A percentile compares a stretch with the other conserved stretches of the same genome.
Conservation (phyloP, 2,797 vertebrate genomes). For the Crenuchus spilurus region DNA sequence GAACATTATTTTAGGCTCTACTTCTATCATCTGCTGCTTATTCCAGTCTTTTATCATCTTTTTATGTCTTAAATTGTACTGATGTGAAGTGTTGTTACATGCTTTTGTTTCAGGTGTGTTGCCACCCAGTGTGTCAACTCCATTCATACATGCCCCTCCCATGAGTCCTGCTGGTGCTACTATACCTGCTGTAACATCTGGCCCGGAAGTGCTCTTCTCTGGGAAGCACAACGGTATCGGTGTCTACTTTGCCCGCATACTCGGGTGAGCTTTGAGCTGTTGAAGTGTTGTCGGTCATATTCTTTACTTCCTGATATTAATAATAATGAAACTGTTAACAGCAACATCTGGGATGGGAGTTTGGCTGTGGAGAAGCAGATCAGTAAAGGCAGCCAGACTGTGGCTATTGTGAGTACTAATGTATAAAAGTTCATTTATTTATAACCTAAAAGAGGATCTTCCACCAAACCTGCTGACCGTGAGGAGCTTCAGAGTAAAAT, state of each 20-base stretch:
- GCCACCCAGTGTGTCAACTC: conserved; percentile 78
- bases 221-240: conserved; percentile 96
- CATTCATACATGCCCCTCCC: conserved; percentile 68
- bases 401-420: conserved; percentile 89
- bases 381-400: conserved; percentile 84
- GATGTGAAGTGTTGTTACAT: not conserved
- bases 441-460: no score
- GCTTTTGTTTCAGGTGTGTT: conserved; percentile 62
- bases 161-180: conserved; percentile 63
- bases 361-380: conserved; percentile 88
- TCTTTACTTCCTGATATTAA: not conserved
- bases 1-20: no score
- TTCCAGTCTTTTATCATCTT: not conserved
- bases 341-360: conserved; percentile 97
- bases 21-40: no score
- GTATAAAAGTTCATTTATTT: no score
- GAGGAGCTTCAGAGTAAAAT: no score
- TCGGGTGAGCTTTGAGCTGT: conserved; percentile 83
- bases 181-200: conserved; percentile 79
- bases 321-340: conserved; percentile 72
- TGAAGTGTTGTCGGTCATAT: not conserved
- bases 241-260: conserved; percentile 93
- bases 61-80: no score
- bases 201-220: conserved; percentile 94
- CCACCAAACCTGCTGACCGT: no score